These are phyloP conservation scores for Mus spicilegus DNA, from an alignment of 2,113 vertebrate genomes.

Conservation along the genomic window DNA sequence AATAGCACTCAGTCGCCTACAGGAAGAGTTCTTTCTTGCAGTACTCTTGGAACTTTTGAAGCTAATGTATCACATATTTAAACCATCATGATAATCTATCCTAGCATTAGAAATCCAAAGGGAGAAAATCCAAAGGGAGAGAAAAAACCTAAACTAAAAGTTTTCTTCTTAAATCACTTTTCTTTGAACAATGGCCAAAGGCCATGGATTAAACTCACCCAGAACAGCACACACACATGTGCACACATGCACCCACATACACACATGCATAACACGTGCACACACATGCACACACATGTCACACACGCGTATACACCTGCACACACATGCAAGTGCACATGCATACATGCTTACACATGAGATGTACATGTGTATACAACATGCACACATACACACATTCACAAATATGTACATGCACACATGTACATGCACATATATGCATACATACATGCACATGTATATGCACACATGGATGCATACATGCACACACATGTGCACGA, in stretches of 20 bases:
- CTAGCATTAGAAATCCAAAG: background rate
- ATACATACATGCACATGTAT: fast-evolving
- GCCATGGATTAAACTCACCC: fast-evolving
- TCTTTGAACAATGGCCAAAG: background rate
- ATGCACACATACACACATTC: fast-evolving
- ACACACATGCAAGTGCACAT: no score
- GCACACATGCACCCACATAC: background rate
- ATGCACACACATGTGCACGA: background rate
- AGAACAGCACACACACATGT: background rate
- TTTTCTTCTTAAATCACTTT: background rate
- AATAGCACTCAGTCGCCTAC: background rate
- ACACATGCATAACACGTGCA: background rate
- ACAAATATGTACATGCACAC: background rate
- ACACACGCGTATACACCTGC: background rate
- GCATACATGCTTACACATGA: background rate
- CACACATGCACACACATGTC: background rate
- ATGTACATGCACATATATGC: background rate
- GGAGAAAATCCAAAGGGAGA: no score
- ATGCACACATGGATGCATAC: fast-evolving
- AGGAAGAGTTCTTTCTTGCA: background rate
- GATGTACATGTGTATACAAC: no score
- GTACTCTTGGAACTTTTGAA: background rate
- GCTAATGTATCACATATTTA: background rate
- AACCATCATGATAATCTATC: background rate
- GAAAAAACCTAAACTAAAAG: background rate